These are phyloP conservation scores for Epinotia bilunana DNA, from an alignment of 2,888 invertebrate species.

Conservation along the genomic window DNA sequence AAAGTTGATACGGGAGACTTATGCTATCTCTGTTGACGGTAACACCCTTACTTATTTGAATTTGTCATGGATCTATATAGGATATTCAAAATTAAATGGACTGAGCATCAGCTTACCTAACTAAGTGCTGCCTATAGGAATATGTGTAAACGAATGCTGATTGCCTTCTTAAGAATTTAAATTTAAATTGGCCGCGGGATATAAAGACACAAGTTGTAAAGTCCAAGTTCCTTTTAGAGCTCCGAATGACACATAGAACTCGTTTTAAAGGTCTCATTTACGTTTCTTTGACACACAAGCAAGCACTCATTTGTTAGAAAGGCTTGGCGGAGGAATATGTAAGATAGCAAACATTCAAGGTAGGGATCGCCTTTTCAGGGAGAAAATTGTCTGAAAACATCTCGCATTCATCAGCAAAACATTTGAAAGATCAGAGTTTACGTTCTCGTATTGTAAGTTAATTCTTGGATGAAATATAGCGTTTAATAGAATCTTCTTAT, in stretches of 20 bases:
- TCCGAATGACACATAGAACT: constrained; percentile 40
- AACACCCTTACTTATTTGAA: neutral
- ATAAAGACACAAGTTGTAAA: constrained; percentile 26
- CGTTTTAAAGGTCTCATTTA: constrained; percentile 49
- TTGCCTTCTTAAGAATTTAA: constrained; percentile 19
- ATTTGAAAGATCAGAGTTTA: constrained; percentile 42
- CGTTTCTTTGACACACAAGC: constrained; percentile 46
- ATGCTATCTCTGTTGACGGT: neutral
- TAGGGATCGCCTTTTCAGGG: constrained; percentile 48
- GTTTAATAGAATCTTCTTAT: constrained; percentile 27
- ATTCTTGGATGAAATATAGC: constrained; percentile 6
- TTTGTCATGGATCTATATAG: neutral
- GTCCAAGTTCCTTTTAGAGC: constrained; percentile 40
- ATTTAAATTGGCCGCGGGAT: constrained; percentile 17
- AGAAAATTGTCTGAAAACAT: constrained; percentile 50
- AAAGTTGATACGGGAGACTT: neutral
- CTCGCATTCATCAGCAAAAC: constrained; percentile 51
- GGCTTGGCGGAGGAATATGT: constrained; percentile 42
- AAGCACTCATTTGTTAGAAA: constrained; percentile 46
- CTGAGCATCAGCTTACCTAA: neutral
- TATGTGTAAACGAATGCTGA: neutral
- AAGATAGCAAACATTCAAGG: constrained; percentile 47
- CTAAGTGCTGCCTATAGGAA: neutral
- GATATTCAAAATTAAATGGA: neutral
- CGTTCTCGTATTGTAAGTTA: constrained; percentile 19